Base-by-base conservation (phyloP, 2,797 vertebrate genomes). In the Pterois miles region DNA sequence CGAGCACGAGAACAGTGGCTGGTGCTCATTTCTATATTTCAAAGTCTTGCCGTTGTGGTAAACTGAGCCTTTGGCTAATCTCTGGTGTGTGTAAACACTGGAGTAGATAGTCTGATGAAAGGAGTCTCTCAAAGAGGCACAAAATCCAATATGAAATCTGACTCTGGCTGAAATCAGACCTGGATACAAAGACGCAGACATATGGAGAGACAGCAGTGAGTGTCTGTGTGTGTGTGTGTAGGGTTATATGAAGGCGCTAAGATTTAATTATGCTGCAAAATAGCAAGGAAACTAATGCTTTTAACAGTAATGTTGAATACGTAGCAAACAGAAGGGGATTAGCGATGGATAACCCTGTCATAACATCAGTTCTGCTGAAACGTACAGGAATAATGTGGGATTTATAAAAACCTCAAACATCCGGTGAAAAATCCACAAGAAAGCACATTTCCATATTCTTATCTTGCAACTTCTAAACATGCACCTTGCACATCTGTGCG, bases 51-150 rank as follows among this genome's bases (percentile, higher is more conserved):
- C 80, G 70, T 81, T 82, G 88, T 85, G 79, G 86, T 88, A 90
- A 91, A 86, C 64, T 29, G 76, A 89, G 74, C 83, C 77, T 48
- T 63, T 58, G 71, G 76, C 62, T 79, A 78, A 87, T 87, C 89
- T 87, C 73, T 33, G 18, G 60, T 78, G 86, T 84, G 80, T 78
- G 90, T 93, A 92, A 93, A 94, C 90, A 93, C 72, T 85, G 85
- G 88, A 90, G 88, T 84, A 88, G 87, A 88, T 76, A 73, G 75
- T 83, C 71, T 87, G 82, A 86, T 83, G 79, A 87, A 88, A 90
- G 76, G 71, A 86, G 59, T 83, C 76, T 83, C 79, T 83, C 46
- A 50, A 52, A 86, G 65, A 89, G 80, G 58, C 76, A 76, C 65
- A 84, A 74, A 66, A 88, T 88, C 80, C 78, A 87, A 91, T 86